Evolutionary conservation across 2,888 invertebrate species (phyloP).

Genomic region (Microplitis deprimator): DNA sequence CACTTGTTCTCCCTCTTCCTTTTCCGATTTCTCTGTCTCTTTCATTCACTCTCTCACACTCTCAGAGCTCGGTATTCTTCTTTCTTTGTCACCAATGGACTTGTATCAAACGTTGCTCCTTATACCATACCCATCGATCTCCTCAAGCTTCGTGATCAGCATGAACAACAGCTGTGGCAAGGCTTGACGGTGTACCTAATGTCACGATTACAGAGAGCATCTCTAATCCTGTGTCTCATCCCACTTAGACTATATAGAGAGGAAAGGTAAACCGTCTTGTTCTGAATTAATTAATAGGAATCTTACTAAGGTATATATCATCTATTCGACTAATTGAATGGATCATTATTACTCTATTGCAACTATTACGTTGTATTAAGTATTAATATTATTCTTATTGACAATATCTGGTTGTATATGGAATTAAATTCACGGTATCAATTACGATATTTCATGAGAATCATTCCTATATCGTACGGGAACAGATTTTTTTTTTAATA

Average conservation of each 20-base stretch:
- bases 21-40: neutral
- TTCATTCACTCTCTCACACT: neutral
- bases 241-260: neutral
- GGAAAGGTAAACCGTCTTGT: neutral
- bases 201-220: conserved; percentile 1
- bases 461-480: no score
- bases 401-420: neutral
- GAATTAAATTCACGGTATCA: no score
- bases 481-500: no score
- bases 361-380: neutral
- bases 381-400: neutral
- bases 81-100: neutral
- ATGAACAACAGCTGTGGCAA: neutral
- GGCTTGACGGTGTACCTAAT: neutral
- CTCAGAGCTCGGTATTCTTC: neutral
- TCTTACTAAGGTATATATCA: neutral
- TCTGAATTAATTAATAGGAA: neutral
- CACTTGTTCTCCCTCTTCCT: neutral
- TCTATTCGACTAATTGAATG: neutral
- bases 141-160: neutral
- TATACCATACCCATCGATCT: neutral
- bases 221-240: neutral
- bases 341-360: neutral
- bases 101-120: neutral
- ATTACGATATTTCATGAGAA: no score